A percentile compares a stretch with the other conserved stretches of the same genome.
These are phyloP conservation scores for Rhagophthalmus giganteus DNA, from an alignment of 2,888 invertebrate genomes.

Conservation along the genomic window DNA sequence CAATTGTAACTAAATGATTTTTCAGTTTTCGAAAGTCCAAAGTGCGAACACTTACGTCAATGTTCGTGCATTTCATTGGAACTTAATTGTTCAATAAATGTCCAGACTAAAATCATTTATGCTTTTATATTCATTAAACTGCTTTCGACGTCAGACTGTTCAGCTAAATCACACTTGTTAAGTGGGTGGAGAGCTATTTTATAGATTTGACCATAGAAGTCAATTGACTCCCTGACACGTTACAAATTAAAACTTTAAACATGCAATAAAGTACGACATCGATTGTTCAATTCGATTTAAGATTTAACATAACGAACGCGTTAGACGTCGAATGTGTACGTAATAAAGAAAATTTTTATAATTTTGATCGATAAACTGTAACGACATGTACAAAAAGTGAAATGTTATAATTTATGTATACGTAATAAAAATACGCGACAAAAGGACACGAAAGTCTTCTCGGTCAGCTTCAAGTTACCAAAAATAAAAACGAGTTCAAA, in stretches of 20 bases:
- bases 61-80: constrained; percentile 32
- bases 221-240: constrained; percentile 30
- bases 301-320: no score
- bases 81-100: constrained; percentile 33
- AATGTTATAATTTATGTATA: no score
- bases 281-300: no score
- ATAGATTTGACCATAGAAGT: constrained; percentile 34
- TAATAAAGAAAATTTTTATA: no score
- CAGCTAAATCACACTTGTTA: constrained; percentile 26
- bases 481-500: no score
- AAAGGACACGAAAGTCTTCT: no score
- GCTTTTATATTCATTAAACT: constrained; percentile 22
- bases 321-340: no score
- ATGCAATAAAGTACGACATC: not conserved
- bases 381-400: no score
- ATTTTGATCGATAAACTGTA: no score
- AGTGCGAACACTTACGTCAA: constrained; percentile 35
- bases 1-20: no score
- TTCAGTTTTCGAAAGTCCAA: constrained; percentile 17
- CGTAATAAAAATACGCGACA: no score
- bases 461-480: no score
- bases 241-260: constrained; percentile 18
- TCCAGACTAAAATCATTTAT: constrained; percentile 29
- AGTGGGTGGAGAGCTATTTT: constrained; percentile 36
- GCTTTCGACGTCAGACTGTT: constrained; percentile 15